Evolutionary conservation across 2,797 vertebrate species (phyloP).

Genomic region (Nyctalus aviator): DNA sequence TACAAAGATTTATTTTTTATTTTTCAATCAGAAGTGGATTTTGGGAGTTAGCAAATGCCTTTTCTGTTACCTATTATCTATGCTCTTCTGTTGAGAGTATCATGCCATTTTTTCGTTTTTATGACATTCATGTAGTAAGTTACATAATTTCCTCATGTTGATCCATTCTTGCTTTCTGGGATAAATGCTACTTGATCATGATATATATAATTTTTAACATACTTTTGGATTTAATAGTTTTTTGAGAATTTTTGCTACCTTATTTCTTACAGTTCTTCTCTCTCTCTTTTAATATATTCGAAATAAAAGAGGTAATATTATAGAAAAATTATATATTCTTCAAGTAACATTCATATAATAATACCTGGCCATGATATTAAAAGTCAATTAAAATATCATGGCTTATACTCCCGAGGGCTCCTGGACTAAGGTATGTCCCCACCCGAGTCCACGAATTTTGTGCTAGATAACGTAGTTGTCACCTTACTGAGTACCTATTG

Average conservation of each 20-base stretch:
- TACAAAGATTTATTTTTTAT: not conserved
- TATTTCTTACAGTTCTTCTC: not conserved
- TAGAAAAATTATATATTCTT: not conserved
- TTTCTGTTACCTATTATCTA: not conserved
- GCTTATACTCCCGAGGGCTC: not conserved
- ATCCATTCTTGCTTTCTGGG: not conserved
- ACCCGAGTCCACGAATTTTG: no score
- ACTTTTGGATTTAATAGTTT: not conserved
- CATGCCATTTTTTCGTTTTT: not conserved
- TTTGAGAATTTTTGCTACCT: not conserved
- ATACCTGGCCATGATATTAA: not conserved
- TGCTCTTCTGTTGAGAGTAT: not conserved
- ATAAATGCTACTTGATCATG: not conserved
- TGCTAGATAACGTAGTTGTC: not conserved
- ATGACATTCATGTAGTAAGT: not conserved
- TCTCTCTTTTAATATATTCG: not conserved
- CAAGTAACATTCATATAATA: not conserved
- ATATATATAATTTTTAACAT: not conserved
- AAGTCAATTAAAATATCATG: not conserved
- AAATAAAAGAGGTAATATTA: not conserved
- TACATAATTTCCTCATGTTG: conserved; percentile 20
- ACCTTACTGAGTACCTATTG: not conserved
- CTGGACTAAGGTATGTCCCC: no score
- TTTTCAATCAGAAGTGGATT: not conserved
- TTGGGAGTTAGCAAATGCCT: not conserved